Evolutionary conservation across 2,797 vertebrate species (phyloP), one percentile per base, ranked within the genome.

Genomic region (Bovichtus variegatus): DNA sequence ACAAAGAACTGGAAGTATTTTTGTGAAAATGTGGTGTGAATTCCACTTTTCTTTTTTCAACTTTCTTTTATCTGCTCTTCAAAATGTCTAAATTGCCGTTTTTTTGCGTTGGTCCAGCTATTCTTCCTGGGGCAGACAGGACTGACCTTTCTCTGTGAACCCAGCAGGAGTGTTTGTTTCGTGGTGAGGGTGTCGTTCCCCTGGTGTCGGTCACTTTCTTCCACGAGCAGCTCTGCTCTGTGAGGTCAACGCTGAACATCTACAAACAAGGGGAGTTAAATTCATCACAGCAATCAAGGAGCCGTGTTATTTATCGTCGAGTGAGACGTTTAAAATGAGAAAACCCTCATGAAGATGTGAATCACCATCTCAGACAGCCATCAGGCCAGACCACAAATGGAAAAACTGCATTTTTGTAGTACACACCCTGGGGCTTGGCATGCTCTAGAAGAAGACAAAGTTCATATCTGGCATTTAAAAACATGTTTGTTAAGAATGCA

Each of bases 91-190:
- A 41, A n/a, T 19, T 54, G 38, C 6, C 0, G 10, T 10, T 25
- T 27, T 27, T 9, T 46, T 13, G 27, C 8, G 9, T 29, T 23
- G 23, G 23, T 2, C 15, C 47, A 34, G 16, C 46, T 27, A 0
- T n/a, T 47, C 31, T n/a, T 47, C 21, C 10, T 46, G n/a, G n/a
- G n/a, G n/a, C 31, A 11, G 40, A 40, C 44, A 0, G 34, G 5
- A 49, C 89, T 9, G 63, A 96, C 95, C 94, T 90, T 88, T 93
- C 85, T 92, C 95, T 92, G 87, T 97, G 96, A 0, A 96, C 96
- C 98, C 98, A 99, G 93, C 98, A 97, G 85, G 97, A 96, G 89
- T 99, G 97, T 82, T 97, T 97, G 93, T 96, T 96, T 65, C 97
- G 95, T 13, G 98, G 97, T 2, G 97, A 98, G 10, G 97, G 98